Evolutionary conservation across 2,888 invertebrate species (phyloP), one percentile per base, ranked within the genome.

Genomic region (Unio pictorum): DNA sequence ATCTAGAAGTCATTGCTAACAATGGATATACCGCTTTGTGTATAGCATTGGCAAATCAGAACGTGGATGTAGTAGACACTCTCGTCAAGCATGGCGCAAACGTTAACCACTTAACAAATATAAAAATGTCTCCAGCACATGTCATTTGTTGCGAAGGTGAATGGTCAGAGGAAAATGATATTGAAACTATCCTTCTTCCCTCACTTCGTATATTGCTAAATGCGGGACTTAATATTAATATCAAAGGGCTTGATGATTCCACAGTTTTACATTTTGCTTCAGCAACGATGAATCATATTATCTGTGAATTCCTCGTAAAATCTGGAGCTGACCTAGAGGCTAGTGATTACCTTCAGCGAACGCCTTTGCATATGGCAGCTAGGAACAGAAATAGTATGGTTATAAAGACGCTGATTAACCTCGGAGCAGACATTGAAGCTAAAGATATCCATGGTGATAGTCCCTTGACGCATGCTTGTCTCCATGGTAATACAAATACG

Each of bases 191-290:
- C 15, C 58, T 69, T 26, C 34, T 66, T 23, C 72, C 72, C 28
- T 64, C 66, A 26, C n/a, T 72, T 18, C n/a, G 23, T 18, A 23
- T 54, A 45, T 55, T 56, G 58, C 57, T 64, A 56, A 62, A 61
- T 1, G 55, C 68, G 4, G 64, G 64, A 30, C 64, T 64, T n/a
- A 55, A 67, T 61, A 26, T 70, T 8, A 69, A 69, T 59, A 65
- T 34, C 7, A 59, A 69, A 61, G 68, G 65, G n/a, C 30, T 68
- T 7, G 72, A 72, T 34, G 34, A 61, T 15, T 60, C 66, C 2
- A 66, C 72, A 18, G 63, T 66, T 8, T 65, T 72, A 20, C 72
- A 72, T 55, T 66, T 63, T 54, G 66, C 72, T 28, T 63, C 72
- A 0, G 72, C 66, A 6, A 68, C 54, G 4, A 23, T 58, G 11